A percentile compares a stretch with the other conserved stretches of the same genome.
These are phyloP conservation scores for Pristis pectinata DNA, from an alignment of 2,797 vertebrate species.

Conservation along the genomic window DNA sequence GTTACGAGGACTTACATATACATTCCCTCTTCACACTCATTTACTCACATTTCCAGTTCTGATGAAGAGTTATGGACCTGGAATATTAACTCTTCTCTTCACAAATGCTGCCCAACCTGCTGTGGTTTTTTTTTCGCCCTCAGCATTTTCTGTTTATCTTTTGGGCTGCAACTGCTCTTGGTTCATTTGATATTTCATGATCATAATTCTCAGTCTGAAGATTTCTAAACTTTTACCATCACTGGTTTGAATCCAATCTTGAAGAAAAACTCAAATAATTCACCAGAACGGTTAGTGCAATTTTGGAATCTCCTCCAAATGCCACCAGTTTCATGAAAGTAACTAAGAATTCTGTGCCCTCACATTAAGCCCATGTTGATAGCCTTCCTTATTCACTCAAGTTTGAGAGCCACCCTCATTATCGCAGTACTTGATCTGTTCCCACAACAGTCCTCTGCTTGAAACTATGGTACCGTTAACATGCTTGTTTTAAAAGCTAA, in stretches of 20 bases:
- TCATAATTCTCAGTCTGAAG: too few species aligned
- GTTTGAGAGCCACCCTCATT: background rate
- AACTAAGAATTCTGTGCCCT: background rate
- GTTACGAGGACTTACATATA: too few species aligned
- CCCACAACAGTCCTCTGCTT: background rate
- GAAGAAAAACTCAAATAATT: background rate
- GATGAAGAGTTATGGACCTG: too few species aligned
- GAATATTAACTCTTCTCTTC: too few species aligned
- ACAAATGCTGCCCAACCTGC: too few species aligned
- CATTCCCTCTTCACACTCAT: too few species aligned
- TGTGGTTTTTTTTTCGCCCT: too few species aligned
- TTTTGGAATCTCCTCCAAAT: background rate
- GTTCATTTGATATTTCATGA: too few species aligned
- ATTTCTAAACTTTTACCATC: too few species aligned
- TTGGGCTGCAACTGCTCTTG: too few species aligned
- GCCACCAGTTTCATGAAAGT: background rate
- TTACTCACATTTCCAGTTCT: too few species aligned
- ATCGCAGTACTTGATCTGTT: background rate
- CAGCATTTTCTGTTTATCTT: too few species aligned
- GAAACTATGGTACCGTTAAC: background rate
- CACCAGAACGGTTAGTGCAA: background rate
- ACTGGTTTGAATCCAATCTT: background rate
- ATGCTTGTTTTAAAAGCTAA: background rate
- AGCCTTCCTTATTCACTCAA: background rate
- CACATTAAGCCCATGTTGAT: background rate